Percentiles rank a stretch among this genome's conserved stretches.
Conservation (phyloP, 2,888 invertebrate genomes). For the Drosophila cognata region DNA sequence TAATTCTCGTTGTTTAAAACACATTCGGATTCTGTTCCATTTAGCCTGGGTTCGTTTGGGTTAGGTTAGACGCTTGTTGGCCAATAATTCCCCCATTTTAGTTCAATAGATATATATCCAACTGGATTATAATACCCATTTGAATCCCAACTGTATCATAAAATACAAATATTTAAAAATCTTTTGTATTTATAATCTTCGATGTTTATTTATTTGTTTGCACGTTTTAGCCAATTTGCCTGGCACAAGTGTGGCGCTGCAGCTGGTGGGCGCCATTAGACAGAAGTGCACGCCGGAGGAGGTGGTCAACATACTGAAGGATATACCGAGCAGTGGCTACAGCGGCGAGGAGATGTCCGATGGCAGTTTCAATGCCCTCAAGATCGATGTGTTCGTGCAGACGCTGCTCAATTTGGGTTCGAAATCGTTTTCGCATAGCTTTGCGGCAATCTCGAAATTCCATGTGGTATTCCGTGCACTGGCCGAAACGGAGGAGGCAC, state of each 20-base stretch:
- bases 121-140: neutral
- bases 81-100: neutral
- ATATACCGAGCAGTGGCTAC: constrained; percentile 91
- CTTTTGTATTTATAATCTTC: neutral
- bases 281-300: constrained; percentile 96
- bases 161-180: neutral
- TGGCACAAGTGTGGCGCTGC: constrained; percentile 93
- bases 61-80: neutral
- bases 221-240: constrained; percentile 88
- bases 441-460: constrained; percentile 99
- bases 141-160: neutral
- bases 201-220: neutral
- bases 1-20: neutral
- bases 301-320: constrained; percentile 93
- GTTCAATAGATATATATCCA: neutral
- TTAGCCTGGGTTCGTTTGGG: neutral
- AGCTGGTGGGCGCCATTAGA: constrained; percentile 93
- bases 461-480: constrained; percentile 95
- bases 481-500: constrained; percentile 97
- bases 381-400: constrained; percentile 99
- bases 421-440: constrained; percentile 99
- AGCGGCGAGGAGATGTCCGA: constrained; percentile 87
- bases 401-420: constrained; percentile 96
- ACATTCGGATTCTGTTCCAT: neutral
- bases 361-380: constrained; percentile 93